Conservation (phyloP, 2,113 vertebrate genomes). For the Bufo gargarizans region DNA sequence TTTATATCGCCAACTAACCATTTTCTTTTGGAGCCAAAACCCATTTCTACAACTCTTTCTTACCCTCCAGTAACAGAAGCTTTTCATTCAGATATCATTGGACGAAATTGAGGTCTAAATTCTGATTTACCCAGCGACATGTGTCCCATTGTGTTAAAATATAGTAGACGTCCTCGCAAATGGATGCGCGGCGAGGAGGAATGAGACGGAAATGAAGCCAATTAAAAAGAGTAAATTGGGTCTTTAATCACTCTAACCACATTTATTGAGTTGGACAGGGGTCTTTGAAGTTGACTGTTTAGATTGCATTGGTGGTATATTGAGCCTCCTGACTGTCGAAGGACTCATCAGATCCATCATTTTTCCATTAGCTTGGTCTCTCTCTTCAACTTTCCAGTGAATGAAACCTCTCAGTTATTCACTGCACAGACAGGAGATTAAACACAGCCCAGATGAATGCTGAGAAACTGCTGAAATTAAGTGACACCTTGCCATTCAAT, state of each 20-base stretch:
- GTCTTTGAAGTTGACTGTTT: slow-evolving; percentile 22
- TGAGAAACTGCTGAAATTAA: slow-evolving; percentile 13
- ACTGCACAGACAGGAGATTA: slow-evolving; percentile 25
- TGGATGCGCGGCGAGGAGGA: slow-evolving; percentile 31
- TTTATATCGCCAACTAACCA: background rate
- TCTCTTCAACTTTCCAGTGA: slow-evolving; percentile 22
- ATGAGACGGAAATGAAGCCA: slow-evolving; percentile 41
- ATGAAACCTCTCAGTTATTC: slow-evolving; percentile 23
- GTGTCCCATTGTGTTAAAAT: slow-evolving; percentile 22
- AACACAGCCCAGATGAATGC: background rate
- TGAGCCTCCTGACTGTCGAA: background rate
- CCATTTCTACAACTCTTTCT: background rate
- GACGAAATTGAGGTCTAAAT: background rate
- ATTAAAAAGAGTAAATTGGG: slow-evolving; percentile 53
- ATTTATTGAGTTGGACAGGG: slow-evolving; percentile 46
- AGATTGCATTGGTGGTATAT: slow-evolving; percentile 13
- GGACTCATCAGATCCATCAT: slow-evolving; percentile 29
- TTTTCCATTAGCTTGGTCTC: slow-evolving; percentile 40
- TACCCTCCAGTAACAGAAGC: background rate
- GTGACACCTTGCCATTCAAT: slow-evolving; percentile 44
- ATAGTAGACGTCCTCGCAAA: slow-evolving; percentile 19
- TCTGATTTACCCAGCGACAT: slow-evolving; percentile 8
- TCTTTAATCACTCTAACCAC: slow-evolving; percentile 50
- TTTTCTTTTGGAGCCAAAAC: background rate
- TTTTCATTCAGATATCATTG: background rate